Evolutionary conservation across 2,797 vertebrate genomes (phyloP), one percentile per base, ranked within the genome.

Genomic region (Scolopax rusticola): DNA sequence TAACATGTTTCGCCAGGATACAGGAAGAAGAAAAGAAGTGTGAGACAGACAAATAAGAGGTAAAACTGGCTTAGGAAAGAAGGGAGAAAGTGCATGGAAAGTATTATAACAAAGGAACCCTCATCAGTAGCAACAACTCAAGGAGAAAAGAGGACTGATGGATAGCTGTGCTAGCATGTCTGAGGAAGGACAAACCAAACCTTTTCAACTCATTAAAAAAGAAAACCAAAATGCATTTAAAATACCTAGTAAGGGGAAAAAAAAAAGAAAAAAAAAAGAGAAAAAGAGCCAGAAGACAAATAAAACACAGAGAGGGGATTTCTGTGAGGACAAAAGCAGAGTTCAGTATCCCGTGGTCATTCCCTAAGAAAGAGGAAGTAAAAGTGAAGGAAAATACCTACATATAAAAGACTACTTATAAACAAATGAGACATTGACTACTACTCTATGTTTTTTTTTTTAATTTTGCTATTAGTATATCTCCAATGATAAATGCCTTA

Each of bases 401-500:
- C 79, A 84, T 64, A 38, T 43, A 79, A 92, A 47, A 92, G 53
- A 74, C 18, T 80, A 9, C 63, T 47, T 53, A 79, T 21, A 89
- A 95, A 89, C 40, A 91, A 90, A 89, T 50, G 67, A 80, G 45
- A 84, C 79, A 54, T 3, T 68, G 53, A 70, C 30, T 74, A 69
- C 56, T 84, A 43, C 67, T 70, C 57, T 32, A 2, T 70, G 47
- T 77, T 60, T 87, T 50, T 81, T 87, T 89, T 21, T 23, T 25
- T 53, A 95, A 70, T 56, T 57, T 90, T 87, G 53, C 88, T 95
- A 80, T 93, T 89, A 95, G 85, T 57, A 23, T 71, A 71, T 73
- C 61, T 92, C 38, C 74, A 84, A 4, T 90, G 80, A 89, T 60
- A 87, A 95, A 94, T 71, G 38, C 53, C 60, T 89, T 79, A 53